Percentiles rank a stretch among this genome's conserved stretches.
Conservation (phyloP, 2,888 invertebrate species). For the Clostera curtula region DNA sequence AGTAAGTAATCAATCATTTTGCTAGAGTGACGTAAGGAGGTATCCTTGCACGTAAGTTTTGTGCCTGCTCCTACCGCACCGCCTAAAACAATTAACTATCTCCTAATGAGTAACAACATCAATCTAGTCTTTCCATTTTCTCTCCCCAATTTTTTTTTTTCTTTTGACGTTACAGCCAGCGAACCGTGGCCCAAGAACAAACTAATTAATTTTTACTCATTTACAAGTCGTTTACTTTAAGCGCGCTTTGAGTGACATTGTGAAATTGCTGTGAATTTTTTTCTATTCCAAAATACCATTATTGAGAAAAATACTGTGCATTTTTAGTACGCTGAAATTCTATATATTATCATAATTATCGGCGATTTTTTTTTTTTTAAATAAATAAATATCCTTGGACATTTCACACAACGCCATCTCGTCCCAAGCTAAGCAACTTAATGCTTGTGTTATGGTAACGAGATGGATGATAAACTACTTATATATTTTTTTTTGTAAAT, state of each 20-base stretch:
- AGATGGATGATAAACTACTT: too few relatives aligned
- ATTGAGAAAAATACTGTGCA: too few relatives aligned
- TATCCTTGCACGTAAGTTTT: conserved; percentile 10
- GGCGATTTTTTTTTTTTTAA: too few relatives aligned
- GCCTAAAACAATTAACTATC: conserved; percentile 25
- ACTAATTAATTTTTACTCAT: conserved; percentile 60
- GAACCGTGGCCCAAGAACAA: conserved; percentile 31
- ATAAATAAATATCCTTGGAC: too few relatives aligned
- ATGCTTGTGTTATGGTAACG: too few relatives aligned
- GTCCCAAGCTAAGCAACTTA: too few relatives aligned
- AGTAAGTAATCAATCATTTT: conserved; percentile 10
- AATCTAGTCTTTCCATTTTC: conserved; percentile 35
- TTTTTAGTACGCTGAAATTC: too few relatives aligned
- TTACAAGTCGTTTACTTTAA: conserved; percentile 45
- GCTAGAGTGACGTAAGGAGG: conserved; percentile 9
- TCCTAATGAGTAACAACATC: conserved; percentile 33
- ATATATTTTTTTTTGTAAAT: too few relatives aligned
- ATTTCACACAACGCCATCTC: too few relatives aligned
- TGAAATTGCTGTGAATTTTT: conserved; percentile 25
- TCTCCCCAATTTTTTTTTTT: conserved; percentile 38
- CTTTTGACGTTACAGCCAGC: conserved; percentile 32
- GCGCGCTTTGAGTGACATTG: conserved; percentile 21
- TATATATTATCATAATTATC: too few relatives aligned
- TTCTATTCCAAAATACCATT: conserved; percentile 4
- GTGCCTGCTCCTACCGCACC: conserved; percentile 13